Base-by-base conservation (phyloP, 2,888 invertebrate species). In the Lochmaea crataegi region DNA sequence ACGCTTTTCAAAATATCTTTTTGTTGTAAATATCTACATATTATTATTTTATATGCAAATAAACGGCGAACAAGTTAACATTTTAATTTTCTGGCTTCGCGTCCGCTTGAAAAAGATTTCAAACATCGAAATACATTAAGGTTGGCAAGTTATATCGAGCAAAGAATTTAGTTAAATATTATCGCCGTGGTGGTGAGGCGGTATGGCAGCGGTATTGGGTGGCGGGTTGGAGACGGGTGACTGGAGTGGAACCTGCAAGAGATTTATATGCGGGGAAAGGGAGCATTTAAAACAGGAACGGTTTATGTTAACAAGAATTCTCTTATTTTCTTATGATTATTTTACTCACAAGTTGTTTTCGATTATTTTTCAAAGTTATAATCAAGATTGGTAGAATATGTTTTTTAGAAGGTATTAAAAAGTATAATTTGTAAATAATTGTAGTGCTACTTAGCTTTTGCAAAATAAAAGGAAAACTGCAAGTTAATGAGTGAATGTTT, bases 111-210 rank as follows among this genome's bases (percentile, higher is more conserved):
- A 78, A 79, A 78, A 75, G 77, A 73, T 78, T 76, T 75, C 60
- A 77, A 76, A 80, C 76, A 76, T 73, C 70, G 77, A 73, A 76
- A 79, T 80, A 77, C 74, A 81, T 81, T 79, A 81, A 81, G 81
- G 82, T 82, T 80, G 79, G 80, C 81, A 83, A 83, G 85, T 84
- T 86, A 85, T 85, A 84, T 85, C 83, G 83, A 85, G 84, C 85
- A 85, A 61, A 84, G 85, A 86, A 86, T 86, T 86, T 86, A 86
- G 85, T 86, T 86, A 86, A 86, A 86, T 86, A 86, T 86, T 86
- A 86, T 86, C 85, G 85, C 83, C 82, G 83, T 78, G 68, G 75
- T 78, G 83, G 84, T 57, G 41, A 57, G 68, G 69, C 56, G 66
- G 12, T 42, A 42, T 42, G 42, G 42, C 42, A 42, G 42, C 42